Base-by-base conservation (phyloP, 1,140 invertebrate genomes). In the Bombus pyrosoma region DNA sequence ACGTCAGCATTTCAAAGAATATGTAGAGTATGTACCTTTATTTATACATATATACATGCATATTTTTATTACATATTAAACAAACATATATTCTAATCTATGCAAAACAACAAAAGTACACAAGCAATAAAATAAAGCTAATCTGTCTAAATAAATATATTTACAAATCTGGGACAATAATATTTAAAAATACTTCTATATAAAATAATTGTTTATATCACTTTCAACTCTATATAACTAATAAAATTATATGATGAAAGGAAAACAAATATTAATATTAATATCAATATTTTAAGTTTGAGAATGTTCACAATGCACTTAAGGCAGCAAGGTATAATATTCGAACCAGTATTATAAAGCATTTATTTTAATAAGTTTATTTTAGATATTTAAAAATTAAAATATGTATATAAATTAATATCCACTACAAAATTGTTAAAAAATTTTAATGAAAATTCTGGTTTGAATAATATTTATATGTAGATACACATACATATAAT, bases 1-100 rank as follows among this genome's bases (percentile, higher is more conserved):
- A 97, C 98, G 37, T 95, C 96, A 80, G 95, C 97, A 43, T 98
- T 98, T 95, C 97, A 98, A 93, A 96, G 96, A 94, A 94, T 97
- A 77, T 98, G 97, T 93, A 96, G 96, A 94, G 97, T 97, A 95
- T 92, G 95, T 95, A 87, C 28, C 37, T 81, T 53, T 77, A 62
- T 87, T 72, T 53, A 71, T 25, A 83, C 15, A 64, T 25, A 34
- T 28, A 75, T 71, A 62, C 53, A 68, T 37, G 53, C 34, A 53
- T 81, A 59, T 62, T 28, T 57, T 39, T 28, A 12, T 81, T 66
- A 68, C 74, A 34, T 34, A 37, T 62, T 59, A 43, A 81, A 68
- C 22, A 57, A 74, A 66, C 6, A n/a, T 34, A 66, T 8, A 37
- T 53, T 80, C 18, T 18, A 80, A 85, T n/a, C 18, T 84, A 62